Evolutionary conservation across 2,797 vertebrate genomes (phyloP), one percentile per base, ranked within the genome.

Genomic region (Mormyrops boulengeri): DNA sequence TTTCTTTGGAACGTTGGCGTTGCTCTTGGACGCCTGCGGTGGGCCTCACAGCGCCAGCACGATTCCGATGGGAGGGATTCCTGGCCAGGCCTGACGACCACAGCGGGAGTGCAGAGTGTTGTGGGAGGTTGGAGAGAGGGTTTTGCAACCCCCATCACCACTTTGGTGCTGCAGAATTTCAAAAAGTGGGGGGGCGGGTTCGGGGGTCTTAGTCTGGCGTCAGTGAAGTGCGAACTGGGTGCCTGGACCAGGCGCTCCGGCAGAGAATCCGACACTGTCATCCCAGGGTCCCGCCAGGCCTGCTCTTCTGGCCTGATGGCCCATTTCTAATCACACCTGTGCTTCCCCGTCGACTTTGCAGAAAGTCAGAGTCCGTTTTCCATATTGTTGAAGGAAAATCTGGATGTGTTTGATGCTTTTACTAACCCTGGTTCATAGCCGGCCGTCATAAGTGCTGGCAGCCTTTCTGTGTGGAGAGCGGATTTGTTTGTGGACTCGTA

Each of bases 1-100:
- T 87, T 87, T 87, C 86, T 87, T 87, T 87, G 85, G 85, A 87
- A 87, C 85, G 22, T 7, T 52, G 52, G 85, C 49, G 85, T 19
- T 87, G 85, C 30, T 87, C 85, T 87, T 87, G 86, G 86, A 87
- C 17, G 52, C 86, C 50, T 87, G 86, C 17, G 3, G 86, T 87
- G 86, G 50, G 34, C 86, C 53, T 60, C 30, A 19, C 30, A 26
- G 52, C 4, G 86, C 52, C 86, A 17, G 86, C 52, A 14, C 12
- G 14, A 87, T 26, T 87, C 52, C 34, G 52, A 87, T 60, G 86
- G 50, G 86, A 57, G 5, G 22, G 53, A 44, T 57, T 57, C 53
- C 50, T 52, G 30, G 85, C 85, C 85, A 44, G 50, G 53, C 85
- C 85, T 41, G 30, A 57, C 52, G 85, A 57, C 53, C 85, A 60